Evolutionary conservation across 2,888 invertebrate species (phyloP).

Genomic region (Myopa testacea): DNA sequence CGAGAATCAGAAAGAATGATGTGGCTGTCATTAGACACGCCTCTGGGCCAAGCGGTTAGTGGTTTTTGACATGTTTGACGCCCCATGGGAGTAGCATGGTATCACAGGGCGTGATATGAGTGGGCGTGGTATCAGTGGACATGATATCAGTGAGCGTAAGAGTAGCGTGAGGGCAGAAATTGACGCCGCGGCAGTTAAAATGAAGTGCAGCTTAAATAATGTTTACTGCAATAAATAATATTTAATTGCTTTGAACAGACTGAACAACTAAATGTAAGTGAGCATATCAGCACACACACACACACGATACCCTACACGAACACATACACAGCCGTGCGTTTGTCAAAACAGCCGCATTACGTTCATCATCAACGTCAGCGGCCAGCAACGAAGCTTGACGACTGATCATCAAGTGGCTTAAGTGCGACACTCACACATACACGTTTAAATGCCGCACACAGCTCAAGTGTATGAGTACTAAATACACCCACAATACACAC

Average conservation of each 20-base stretch:
- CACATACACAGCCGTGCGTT: neutral
- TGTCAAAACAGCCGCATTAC: constrained; percentile 28
- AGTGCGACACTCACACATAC: neutral
- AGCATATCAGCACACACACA: neutral
- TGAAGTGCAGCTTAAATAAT: neutral
- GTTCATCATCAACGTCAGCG: neutral
- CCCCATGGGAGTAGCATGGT: no score
- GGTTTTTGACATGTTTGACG: no score
- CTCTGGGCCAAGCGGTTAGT: no score
- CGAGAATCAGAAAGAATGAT: no score
- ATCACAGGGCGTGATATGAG: no score
- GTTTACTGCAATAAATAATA: neutral
- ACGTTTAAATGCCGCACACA: neutral
- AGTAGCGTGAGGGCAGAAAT: no score
- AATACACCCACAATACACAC: no score
- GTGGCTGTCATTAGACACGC: no score
- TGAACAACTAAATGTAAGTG: neutral
- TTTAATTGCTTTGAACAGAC: neutral
- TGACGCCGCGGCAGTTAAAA: no score
- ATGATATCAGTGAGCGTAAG: no score
- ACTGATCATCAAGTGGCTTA: neutral
- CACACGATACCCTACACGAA: constrained; percentile 18
- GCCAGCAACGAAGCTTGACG: neutral
- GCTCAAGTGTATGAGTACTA: no score
- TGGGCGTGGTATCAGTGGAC: no score